Evolutionary conservation across 2,797 vertebrate species (phyloP), one percentile per base, ranked within the genome.

Genomic region (Neosalanx taihuensis): DNA sequence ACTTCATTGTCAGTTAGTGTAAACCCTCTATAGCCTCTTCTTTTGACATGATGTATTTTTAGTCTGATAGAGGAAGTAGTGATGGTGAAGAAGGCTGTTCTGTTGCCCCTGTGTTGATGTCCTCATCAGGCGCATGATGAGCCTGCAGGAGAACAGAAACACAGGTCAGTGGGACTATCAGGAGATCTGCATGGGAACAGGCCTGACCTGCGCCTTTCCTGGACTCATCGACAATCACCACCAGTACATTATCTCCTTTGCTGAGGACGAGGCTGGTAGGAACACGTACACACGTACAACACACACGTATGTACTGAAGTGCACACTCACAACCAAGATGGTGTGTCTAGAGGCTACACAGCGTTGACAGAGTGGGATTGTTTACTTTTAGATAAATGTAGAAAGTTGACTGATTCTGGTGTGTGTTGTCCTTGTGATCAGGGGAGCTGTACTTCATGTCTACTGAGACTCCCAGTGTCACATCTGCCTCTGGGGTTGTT

Each of bases 391-490:
- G 41, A 67, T 23, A 69, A 67, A 70, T 66, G 23, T 26, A 58
- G 17, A 7, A 20, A 4, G 66, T 35, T 1, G 20, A 6, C 30
- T 74, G 6, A 69, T 31, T 69, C 67, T 3, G 12, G 26, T 30
- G 59, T 58, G 10, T 60, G 3, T 51, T 56, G 58, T 73, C 56
- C 51, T 74, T 79, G 70, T 72, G 31, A 63, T 18, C 81, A 99
- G 97, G 97, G 1, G 96, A 98, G 84, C 89, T 99, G 26, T 99
- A 98, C 81, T 98, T 99, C 89, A 91, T 98, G 93, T 97, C 97
- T 0, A 99, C 96, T 0, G 93, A 91, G 0, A 3, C 94, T 58
- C 93, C 97, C 0, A 98, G 96, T 0, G 95, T 96, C 57, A 94
- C 92, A 0, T 94, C 94, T 2, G 86, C 93, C 0, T 86, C 83